Evolutionary conservation across 1,140 invertebrate genomes (phyloP).

Genomic region (Subanguina moxae): DNA sequence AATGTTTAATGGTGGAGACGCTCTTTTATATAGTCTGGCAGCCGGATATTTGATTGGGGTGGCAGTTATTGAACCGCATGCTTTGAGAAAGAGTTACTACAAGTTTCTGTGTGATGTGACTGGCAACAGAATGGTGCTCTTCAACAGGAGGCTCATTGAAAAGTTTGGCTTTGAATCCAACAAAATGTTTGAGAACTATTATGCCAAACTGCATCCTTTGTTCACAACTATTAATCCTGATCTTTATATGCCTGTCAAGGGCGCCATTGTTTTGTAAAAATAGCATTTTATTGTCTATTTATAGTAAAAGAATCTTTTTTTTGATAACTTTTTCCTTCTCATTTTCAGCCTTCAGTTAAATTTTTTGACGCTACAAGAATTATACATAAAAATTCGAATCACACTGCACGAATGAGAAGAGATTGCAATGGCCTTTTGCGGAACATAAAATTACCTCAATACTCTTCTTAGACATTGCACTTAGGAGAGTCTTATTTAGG

Average conservation of each 20-base stretch:
- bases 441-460: too few species aligned
- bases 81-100: constrained; percentile 48
- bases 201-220: not conserved
- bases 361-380: too few species aligned
- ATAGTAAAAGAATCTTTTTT: too few species aligned
- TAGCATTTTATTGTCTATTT: too few species aligned
- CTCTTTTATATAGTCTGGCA: constrained; percentile 45
- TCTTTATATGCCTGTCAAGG: constrained; percentile 1
- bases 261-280: not conserved
- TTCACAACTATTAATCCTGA: constrained; percentile 10
- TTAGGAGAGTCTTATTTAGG: too few species aligned
- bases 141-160: constrained; percentile 27
- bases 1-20: constrained; percentile 46
- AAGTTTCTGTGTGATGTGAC: constrained; percentile 50
- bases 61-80: constrained; percentile 51
- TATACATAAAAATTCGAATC: too few species aligned
- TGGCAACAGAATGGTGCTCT: constrained; percentile 34
- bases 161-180: constrained; percentile 27
- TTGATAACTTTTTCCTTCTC: too few species aligned
- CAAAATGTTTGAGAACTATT: constrained; percentile 10
- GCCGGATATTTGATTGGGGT: constrained; percentile 52
- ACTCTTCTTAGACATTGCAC: too few species aligned
- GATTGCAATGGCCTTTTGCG: too few species aligned
- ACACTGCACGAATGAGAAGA: too few species aligned
- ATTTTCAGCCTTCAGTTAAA: too few species aligned